phyloP scores from a whole-genome alignment of 1,140 invertebrate genomes.

The Drosophila quadrilineata region DNA sequence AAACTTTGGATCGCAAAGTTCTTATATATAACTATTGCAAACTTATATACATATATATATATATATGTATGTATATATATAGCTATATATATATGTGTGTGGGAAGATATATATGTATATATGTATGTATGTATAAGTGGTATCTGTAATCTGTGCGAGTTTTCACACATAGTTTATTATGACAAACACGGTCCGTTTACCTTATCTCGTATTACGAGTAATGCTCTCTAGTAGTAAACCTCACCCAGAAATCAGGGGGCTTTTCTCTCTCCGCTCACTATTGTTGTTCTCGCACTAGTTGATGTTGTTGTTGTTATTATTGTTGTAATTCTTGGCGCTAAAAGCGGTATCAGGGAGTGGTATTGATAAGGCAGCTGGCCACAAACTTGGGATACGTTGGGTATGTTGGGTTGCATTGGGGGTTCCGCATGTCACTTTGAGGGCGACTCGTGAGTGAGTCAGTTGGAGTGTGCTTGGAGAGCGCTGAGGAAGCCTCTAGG shows the following conservation, averaged over 20 bases:
- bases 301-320: slow-evolving; percentile 1
- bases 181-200: not conserved
- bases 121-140: no score
- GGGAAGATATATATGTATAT: no score
- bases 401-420: not conserved
- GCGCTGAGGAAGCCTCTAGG: not conserved
- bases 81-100: no score
- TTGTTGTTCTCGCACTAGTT: slow-evolving; percentile 15
- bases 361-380: slow-evolving; percentile 25
- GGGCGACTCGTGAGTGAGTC: not conserved
- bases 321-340: slow-evolving; percentile 19
- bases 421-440: not conserved
- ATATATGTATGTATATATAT: no score
- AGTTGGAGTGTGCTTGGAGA: not conserved
- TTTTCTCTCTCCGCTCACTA: not conserved
- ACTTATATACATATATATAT: no score
- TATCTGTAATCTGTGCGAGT: not conserved
- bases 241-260: slow-evolving; percentile 13
- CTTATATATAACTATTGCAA: no score
- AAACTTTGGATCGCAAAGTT: no score
- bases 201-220: no score
- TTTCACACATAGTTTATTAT: not conserved
- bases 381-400: no score
- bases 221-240: no score
- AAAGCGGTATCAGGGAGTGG: slow-evolving; percentile 13